Evolutionary conservation across 2,888 invertebrate species (phyloP), one percentile per base, ranked within the genome.

Genomic region (Eupelmus urozonus): DNA sequence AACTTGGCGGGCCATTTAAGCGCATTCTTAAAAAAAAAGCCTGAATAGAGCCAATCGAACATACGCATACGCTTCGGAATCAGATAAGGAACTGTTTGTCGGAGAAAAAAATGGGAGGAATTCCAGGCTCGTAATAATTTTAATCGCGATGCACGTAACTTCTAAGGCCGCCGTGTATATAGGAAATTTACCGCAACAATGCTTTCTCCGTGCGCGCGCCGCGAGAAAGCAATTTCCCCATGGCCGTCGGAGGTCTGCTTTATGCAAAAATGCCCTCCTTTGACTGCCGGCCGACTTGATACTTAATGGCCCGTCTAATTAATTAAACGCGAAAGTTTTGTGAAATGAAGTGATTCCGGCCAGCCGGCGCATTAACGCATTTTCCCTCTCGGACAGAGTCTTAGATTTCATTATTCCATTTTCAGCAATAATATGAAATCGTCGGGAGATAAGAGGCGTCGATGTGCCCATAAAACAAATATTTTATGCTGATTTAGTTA

Each of bases 161-260:
- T 49, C 13, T 49, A 49, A 11, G 27, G 25, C 16, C 7, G 16
- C 18, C 3, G 9, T 2, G 20, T 20, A 2, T 4, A 72, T 69
- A 55, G 18, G 40, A 73, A 63, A 73, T 73, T 74, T 63, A 53
- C 27, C 42, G 51, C 59, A 69, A 74, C 78, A 78, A 78, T 78
- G 74, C 78, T 78, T 78, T 78, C 74, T 65, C 78, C 57, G 29
- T 71, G 27, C 25, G 9, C 34, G 9, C 34, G 3, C 13, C 2
- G 2, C 16, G 60, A 63, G 78, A 70, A 74, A 78, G 78, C 42
- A 45, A 74, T 63, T 74, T 74, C 57, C 29, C 29, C 57, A n/a
- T n/a, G n/a, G n/a, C n/a, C 11, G 18, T 20, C 29, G 9, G n/a
- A 60, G 23, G 69, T 66, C n/a, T n/a, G n/a, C 27, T 25, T 18